Evolutionary conservation across 2,888 invertebrate genomes (phyloP).

Genomic region (Leucophora obtusa): DNA sequence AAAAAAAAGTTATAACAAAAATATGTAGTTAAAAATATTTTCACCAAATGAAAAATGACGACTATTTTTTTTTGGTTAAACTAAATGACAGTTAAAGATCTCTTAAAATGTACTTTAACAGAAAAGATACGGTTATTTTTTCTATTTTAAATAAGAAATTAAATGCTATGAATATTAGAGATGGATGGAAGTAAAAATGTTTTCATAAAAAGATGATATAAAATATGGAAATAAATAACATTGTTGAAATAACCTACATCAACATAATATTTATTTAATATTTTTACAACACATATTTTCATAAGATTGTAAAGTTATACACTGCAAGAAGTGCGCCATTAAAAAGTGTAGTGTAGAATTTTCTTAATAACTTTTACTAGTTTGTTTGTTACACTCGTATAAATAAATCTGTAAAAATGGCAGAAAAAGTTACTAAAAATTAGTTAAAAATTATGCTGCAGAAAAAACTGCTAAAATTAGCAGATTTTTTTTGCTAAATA

Average conservation of each 20-base stretch:
- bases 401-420: too few species aligned
- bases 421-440: too few species aligned
- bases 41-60: slow-evolving; percentile 52
- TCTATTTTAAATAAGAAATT: slow-evolving; percentile 42
- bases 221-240: slow-evolving; percentile 17
- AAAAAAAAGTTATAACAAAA: slow-evolving; percentile 20
- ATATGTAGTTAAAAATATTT: slow-evolving; percentile 56
- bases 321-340: too few species aligned
- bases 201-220: background rate
- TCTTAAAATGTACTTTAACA: slow-evolving; percentile 42
- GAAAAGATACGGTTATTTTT: slow-evolving; percentile 17
- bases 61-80: slow-evolving; percentile 15
- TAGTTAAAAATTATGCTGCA: too few species aligned
- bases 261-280: slow-evolving; percentile 40
- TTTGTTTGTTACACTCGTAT: too few species aligned
- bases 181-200: slow-evolving; percentile 18
- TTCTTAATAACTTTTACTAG: too few species aligned
- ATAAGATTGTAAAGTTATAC: background rate
- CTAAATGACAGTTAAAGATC: slow-evolving; percentile 44
- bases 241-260: slow-evolving; percentile 61
- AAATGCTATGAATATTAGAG: slow-evolving; percentile 47
- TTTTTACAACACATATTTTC: slow-evolving; percentile 3
- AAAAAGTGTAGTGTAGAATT: too few species aligned
- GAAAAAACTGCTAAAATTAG: too few species aligned
- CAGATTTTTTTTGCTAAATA: too few species aligned